These are phyloP conservation scores for Chamaea fasciata DNA, from an alignment of 2,113 vertebrate genomes.

Conservation along the genomic window DNA sequence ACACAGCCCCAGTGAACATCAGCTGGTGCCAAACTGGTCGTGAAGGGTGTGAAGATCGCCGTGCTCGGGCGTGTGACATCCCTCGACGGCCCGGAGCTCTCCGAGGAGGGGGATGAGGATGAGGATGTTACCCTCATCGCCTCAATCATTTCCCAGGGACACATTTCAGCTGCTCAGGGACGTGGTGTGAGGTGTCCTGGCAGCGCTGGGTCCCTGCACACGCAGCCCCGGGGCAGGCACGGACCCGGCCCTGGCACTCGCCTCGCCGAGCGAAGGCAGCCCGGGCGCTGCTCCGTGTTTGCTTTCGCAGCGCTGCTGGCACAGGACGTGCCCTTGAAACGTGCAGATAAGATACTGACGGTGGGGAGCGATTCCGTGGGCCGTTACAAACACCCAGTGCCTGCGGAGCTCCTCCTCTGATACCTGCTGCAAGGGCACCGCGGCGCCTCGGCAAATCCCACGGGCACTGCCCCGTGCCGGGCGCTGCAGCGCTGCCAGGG, in stretches of 20 bases:
- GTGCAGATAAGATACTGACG: not conserved
- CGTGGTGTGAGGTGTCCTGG: not conserved
- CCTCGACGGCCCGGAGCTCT: no score
- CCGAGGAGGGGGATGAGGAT: no score
- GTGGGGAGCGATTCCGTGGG: not conserved
- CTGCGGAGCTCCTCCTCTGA: not conserved
- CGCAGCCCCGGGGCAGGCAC: accelerated
- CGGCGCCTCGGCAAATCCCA: not conserved
- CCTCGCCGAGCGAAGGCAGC: not conserved
- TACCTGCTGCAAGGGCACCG: not conserved
- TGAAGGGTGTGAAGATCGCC: no score
- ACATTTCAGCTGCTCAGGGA: not conserved
- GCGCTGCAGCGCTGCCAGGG: not conserved
- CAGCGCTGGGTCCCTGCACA: accelerated
- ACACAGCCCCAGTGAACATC: no score
- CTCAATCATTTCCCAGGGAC: not conserved
- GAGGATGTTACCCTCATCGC: not conserved
- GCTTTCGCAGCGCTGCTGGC: not conserved
- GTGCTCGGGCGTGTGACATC: no score
- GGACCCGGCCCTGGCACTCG: not conserved
- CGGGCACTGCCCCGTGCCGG: not conserved
- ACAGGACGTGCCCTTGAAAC: not conserved
- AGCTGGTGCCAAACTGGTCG: no score
- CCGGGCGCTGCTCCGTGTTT: accelerated
- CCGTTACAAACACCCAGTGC: not conserved